Evolutionary conservation across 1,140 invertebrate species (phyloP).

Genomic region (Eciton burchellii): DNA sequence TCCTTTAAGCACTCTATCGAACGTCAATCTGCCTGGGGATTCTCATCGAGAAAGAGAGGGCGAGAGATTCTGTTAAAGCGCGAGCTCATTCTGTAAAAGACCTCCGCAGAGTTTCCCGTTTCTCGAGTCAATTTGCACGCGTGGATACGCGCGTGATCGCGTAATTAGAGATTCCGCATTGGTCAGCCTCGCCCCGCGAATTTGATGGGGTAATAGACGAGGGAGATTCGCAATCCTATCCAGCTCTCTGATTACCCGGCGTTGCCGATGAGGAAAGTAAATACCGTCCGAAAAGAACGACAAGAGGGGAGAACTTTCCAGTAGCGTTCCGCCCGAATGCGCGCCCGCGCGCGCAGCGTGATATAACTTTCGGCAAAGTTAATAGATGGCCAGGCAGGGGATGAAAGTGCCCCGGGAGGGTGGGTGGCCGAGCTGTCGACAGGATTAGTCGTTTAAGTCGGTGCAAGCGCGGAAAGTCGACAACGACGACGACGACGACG

Average conservation of each 20-base stretch:
- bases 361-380: slow-evolving; percentile 49
- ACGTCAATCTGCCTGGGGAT: no score
- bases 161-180: neutral
- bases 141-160: no score
- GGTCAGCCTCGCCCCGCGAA: neutral
- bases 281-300: slow-evolving; percentile 10
- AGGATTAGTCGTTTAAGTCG: slow-evolving; percentile 31
- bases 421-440: slow-evolving; percentile 33
- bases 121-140: neutral
- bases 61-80: no score
- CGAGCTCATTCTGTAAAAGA: neutral
- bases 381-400: neutral
- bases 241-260: slow-evolving; percentile 4
- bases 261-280: slow-evolving; percentile 42
- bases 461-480: slow-evolving; percentile 10
- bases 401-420: neutral
- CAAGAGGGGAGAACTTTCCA: slow-evolving; percentile 15
- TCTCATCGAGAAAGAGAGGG: no score
- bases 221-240: slow-evolving; percentile 8
- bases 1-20: no score
- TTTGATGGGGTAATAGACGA: slow-evolving; percentile 32
- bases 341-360: neutral
- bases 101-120: neutral
- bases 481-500: neutral
- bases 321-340: slow-evolving; percentile 17